A percentile compares a stretch with the other conserved stretches of the same genome.
phyloP scores from a whole-genome alignment of 2,888 invertebrate genomes.

The Sabatieria punctata region DNA sequence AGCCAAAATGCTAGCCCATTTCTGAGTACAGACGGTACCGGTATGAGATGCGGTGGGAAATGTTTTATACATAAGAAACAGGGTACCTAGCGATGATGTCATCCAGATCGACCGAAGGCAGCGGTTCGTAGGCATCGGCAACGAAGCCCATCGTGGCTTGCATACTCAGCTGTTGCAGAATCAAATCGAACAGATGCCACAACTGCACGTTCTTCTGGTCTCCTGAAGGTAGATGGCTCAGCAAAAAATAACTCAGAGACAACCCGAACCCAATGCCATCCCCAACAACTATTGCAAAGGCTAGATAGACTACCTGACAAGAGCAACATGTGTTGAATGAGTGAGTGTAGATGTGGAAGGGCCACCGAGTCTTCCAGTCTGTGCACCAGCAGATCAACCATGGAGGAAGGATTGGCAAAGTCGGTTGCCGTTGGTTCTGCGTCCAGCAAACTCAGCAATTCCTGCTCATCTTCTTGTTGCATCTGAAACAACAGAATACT shows the following conservation, averaged over 20 bases:
- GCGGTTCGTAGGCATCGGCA: constrained; percentile 14
- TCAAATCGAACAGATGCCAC: constrained; percentile 81
- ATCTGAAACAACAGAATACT: constrained; percentile 12
- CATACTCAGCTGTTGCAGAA: constrained; percentile 77
- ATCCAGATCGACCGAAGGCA: constrained; percentile 20
- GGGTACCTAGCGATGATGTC: no score
- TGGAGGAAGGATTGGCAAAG: constrained; percentile 56
- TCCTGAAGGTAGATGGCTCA: constrained; percentile 41
- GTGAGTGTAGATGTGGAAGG: constrained; percentile 74
- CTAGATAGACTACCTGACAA: constrained; percentile 48
- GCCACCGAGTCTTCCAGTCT: constrained; percentile 80
- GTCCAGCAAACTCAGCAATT: constrained; percentile 71
- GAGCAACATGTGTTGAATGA: constrained; percentile 68
- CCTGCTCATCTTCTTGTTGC: constrained; percentile 84
- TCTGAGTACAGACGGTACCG: no score
- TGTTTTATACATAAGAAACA: no score
- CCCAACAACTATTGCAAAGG: not conserved
- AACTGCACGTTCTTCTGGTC: constrained; percentile 74
- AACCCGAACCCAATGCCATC: not conserved
- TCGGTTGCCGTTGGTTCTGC: constrained; percentile 36
- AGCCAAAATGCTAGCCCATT: no score
- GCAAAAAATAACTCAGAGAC: not conserved
- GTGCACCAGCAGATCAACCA: constrained; percentile 72
- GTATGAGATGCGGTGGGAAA: no score
- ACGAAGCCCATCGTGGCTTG: constrained; percentile 46